Conservation (phyloP, 2,888 invertebrate genomes). For the Dermolepida albohirtum region DNA sequence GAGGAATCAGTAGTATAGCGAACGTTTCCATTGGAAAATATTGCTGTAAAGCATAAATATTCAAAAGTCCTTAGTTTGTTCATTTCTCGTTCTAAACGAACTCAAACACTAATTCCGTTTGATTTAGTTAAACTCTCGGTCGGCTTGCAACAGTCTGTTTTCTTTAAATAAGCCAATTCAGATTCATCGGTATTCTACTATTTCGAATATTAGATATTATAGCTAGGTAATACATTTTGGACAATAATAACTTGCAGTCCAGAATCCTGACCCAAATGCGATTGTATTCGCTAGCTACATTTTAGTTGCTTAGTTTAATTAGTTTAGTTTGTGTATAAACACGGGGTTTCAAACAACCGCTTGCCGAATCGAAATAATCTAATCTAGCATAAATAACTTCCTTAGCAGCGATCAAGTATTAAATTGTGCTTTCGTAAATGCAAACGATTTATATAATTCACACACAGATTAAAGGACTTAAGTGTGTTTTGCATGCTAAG, state of each 20-base stretch:
- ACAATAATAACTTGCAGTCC: conserved; percentile 15
- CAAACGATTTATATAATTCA: conserved; percentile 18
- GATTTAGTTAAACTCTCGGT: too few species aligned
- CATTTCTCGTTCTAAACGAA: too few species aligned
- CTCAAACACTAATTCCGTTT: too few species aligned
- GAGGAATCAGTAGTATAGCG: too few species aligned
- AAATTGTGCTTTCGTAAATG: conserved; percentile 27
- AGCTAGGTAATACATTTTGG: neutral
- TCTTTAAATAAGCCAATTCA: too few species aligned
- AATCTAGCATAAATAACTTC: conserved; percentile 35
- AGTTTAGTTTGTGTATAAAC: conserved; percentile 39
- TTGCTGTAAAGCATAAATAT: too few species aligned
- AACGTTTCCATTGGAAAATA: too few species aligned
- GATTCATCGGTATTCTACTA: too few species aligned
- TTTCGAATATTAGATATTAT: too few species aligned
- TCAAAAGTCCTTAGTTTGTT: too few species aligned
- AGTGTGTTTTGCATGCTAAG: neutral
- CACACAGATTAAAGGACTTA: neutral
- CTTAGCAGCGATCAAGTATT: conserved; percentile 34
- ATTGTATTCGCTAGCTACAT: conserved; percentile 10
- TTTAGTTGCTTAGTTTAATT: conserved; percentile 37
- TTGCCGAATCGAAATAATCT: conserved; percentile 36
- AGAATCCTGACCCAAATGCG: neutral
- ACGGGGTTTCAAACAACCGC: conserved; percentile 36
- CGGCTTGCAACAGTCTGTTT: too few species aligned